Percentiles rank a stretch among this genome's conserved stretches.
These are phyloP conservation scores for Paedocypris micromegethes DNA, from an alignment of 2,797 vertebrate species.

Conservation along the genomic window DNA sequence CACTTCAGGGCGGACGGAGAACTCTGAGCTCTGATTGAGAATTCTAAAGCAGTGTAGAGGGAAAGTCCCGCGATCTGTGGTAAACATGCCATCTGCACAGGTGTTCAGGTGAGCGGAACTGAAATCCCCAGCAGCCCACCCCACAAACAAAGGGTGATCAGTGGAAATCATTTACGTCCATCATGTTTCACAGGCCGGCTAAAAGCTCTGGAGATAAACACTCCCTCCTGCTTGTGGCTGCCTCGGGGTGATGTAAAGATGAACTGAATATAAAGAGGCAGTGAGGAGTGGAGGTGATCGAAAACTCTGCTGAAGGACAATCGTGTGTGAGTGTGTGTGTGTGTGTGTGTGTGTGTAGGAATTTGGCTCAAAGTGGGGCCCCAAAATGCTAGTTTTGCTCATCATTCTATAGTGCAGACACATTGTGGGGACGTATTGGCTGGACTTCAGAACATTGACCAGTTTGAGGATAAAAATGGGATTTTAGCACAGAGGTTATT, in stretches of 20 bases:
- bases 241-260: slow-evolving; percentile 51
- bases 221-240: slow-evolving; percentile 43
- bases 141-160: slow-evolving; percentile 43
- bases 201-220: slow-evolving; percentile 51
- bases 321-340: not conserved
- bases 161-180: slow-evolving; percentile 50
- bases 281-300: slow-evolving; percentile 44
- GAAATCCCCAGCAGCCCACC: slow-evolving; percentile 43
- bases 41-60: slow-evolving; percentile 43
- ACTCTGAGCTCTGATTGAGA: slow-evolving; percentile 38
- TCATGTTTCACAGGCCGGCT: slow-evolving; percentile 49
- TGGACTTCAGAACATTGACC: slow-evolving; percentile 27
- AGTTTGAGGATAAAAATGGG: not conserved
- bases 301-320: slow-evolving; percentile 55
- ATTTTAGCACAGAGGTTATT: no score
- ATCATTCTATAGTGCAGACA: no score
- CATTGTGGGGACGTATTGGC: not conserved
- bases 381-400: no score
- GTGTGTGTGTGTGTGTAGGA: no score
- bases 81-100: slow-evolving; percentile 13
- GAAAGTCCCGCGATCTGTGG: slow-evolving; percentile 25
- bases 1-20: slow-evolving; percentile 21
- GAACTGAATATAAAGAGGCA: slow-evolving; percentile 55
- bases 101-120: slow-evolving; percentile 45
- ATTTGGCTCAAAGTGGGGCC: no score